Evolutionary conservation across 2,888 invertebrate genomes (phyloP), one percentile per base, ranked within the genome.

Genomic region (Esperia sulphurella): DNA sequence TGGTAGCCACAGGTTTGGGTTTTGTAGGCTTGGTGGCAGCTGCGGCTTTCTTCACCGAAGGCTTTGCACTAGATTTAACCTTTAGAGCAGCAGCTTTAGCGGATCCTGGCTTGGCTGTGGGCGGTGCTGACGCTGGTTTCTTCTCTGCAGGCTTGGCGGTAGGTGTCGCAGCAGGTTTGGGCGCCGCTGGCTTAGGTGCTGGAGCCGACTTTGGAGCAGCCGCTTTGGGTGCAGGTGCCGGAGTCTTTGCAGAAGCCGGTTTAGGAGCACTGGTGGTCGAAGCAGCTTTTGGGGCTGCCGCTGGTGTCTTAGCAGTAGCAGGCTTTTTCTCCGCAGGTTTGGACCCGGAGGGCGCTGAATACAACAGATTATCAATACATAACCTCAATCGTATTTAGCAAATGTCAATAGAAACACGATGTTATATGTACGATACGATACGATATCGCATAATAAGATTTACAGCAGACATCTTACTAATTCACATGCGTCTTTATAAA

Each of bases 31-130:
- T 87, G 9, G 90, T 63, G 41, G 88, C 87, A 46, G 90, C 71
- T 21, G 90, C 88, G 53, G 90, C 86, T 68, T 91, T 91, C 70
- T 90, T 90, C 1, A 73, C 89, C 39, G 90, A 83, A 57, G 89
- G 83, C 63, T 90, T 90, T 0, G 90, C 88, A 74, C 85, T 89
- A 8, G 90, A 88, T 65, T 91, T 90, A 3, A 82, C 63, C 62
- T 90, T 90, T 5, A 90, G 68, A 1, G 89, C 88, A 46, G 89
- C 88, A 54, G 89, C 88, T 58, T 91, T 91, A 43, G 90, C 88
- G 31, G 91, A 87, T 10, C 90, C 90, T 55, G 91, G 89, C 61
- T 91, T 91, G 1, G 90, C 88, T 38, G 87, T 65, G 10, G 88
- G 89, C 8, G 63, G 89, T 8, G 63, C 56, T 12, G 78, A 52